phyloP scores from a whole-genome alignment of 2,113 vertebrate genomes.

The Gnathonemus longibarbis region DNA sequence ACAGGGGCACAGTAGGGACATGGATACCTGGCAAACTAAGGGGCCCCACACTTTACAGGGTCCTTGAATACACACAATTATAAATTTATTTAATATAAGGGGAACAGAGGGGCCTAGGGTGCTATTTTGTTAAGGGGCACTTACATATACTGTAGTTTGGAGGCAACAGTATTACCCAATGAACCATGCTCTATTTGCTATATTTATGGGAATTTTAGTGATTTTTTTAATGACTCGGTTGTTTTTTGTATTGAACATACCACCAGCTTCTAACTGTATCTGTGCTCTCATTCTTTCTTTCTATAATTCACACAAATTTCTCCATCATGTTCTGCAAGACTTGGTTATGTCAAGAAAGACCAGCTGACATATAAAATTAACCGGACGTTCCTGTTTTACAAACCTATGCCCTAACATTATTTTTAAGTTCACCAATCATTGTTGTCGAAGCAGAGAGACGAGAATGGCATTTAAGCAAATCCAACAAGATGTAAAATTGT shows the following conservation, averaged over 20 bases:
- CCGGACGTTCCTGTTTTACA: not conserved
- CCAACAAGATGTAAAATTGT: slow-evolving; percentile 4
- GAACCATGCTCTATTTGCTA: not conserved
- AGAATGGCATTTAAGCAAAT: slow-evolving; percentile 1
- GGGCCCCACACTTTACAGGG: too few species aligned
- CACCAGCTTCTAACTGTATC: not conserved
- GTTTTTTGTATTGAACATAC: not conserved
- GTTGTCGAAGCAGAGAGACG: not conserved
- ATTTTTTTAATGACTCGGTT: not conserved
- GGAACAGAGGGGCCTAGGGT: not conserved
- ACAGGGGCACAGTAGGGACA: too few species aligned
- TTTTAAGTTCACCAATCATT: not conserved
- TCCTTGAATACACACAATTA: not conserved
- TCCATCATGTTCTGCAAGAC: not conserved
- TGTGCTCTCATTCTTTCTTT: not conserved
- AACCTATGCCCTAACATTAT: not conserved
- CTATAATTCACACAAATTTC: not conserved
- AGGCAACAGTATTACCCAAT: not conserved
- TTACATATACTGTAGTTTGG: not conserved
- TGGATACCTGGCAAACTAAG: too few species aligned
- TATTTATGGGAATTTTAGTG: not conserved
- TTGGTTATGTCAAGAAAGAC: not conserved
- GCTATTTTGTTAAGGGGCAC: not conserved
- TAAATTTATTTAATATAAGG: not conserved
- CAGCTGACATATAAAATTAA: not conserved